Evolutionary conservation across 2,113 vertebrate species (phyloP).

Genomic region (Haplotaxodon microlepis): DNA sequence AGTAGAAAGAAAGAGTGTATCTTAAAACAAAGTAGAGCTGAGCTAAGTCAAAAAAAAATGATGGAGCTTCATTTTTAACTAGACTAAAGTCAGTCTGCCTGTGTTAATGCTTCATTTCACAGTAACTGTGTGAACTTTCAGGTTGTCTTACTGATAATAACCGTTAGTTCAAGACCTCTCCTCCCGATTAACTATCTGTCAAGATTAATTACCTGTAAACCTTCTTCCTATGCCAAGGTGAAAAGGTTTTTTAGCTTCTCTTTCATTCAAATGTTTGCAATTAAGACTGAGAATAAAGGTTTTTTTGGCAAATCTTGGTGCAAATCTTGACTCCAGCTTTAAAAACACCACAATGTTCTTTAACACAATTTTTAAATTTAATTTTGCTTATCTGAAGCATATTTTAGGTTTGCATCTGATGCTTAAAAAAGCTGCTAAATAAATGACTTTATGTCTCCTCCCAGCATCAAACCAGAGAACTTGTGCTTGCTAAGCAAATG

Average conservation of each 20-base stretch:
- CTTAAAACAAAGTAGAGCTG: neutral
- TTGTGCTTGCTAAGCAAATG: accelerated
- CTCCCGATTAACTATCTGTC: neutral
- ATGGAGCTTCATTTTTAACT: neutral
- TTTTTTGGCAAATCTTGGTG: neutral
- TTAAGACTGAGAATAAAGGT: accelerated
- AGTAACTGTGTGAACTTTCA: neutral
- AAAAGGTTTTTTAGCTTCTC: neutral
- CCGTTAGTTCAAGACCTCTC: neutral
- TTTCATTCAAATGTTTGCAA: neutral
- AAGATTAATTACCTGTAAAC: neutral
- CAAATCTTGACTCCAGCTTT: neutral
- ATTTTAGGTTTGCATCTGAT: neutral
- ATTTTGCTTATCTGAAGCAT: neutral
- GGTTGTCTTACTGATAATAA: neutral
- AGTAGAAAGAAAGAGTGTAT: neutral
- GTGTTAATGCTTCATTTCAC: neutral
- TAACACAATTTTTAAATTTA: neutral
- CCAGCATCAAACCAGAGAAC: neutral
- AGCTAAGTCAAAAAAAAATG: neutral
- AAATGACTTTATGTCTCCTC: accelerated
- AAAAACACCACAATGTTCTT: neutral
- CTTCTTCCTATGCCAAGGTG: neutral
- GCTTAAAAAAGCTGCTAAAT: neutral
- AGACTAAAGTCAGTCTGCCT: neutral